These are phyloP conservation scores for Leiothrix lutea DNA, from an alignment of 2,113 vertebrate species.

Conservation along the genomic window DNA sequence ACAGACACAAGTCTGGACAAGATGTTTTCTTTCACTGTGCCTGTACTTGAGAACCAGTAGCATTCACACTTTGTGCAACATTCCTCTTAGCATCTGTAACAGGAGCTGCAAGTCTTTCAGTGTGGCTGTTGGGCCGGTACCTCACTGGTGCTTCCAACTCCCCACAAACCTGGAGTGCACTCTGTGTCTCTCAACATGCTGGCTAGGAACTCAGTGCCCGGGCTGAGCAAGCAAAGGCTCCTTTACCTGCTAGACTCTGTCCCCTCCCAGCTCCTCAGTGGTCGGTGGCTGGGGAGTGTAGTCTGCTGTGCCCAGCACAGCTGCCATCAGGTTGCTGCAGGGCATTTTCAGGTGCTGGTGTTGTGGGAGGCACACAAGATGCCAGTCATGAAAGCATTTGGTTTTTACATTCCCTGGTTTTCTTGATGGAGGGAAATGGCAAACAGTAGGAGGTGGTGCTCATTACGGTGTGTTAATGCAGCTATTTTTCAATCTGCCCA, in stretches of 20 bases:
- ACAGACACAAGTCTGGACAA: neutral
- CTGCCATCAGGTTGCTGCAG: neutral
- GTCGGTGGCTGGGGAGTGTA: neutral
- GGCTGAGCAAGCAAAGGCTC: neutral
- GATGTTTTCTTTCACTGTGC: neutral
- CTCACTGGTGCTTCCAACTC: neutral
- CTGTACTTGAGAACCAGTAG: neutral
- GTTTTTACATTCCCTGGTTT: neutral
- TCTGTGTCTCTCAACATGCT: neutral
- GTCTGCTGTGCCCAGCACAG: neutral
- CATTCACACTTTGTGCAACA: neutral
- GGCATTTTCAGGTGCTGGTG: neutral
- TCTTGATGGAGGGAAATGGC: neutral
- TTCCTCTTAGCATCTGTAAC: neutral
- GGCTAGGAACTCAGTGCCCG: neutral
- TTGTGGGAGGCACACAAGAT: neutral
- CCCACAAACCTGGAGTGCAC: neutral
- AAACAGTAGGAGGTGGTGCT: neutral
- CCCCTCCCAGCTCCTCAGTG: neutral
- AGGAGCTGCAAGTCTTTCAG: neutral
- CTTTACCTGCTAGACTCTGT: neutral
- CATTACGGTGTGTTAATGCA: neutral
- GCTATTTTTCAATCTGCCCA: neutral
- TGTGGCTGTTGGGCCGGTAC: neutral
- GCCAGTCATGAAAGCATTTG: neutral